phyloP scores from a whole-genome alignment of 64 coral and sea anemone species.

The Catalaphyllia jardinei region DNA sequence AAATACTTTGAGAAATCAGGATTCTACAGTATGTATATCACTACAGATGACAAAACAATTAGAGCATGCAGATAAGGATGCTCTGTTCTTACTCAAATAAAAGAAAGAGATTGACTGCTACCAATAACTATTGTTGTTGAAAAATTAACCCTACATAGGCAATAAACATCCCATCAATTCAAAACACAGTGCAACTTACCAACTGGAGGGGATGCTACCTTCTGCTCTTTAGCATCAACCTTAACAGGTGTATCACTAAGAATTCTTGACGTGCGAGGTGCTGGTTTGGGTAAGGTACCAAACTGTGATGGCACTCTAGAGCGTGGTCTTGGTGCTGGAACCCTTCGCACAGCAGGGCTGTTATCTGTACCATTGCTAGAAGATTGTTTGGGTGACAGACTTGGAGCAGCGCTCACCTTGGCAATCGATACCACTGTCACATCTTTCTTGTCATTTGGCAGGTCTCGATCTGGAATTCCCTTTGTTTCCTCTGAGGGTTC shows the following conservation, averaged over 20 bases:
- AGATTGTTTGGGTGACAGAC: not conserved
- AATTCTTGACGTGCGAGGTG: constrained; percentile 39
- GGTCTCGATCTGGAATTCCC: constrained; percentile 11
- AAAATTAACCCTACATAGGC: too few species aligned
- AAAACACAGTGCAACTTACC: constrained; percentile 4
- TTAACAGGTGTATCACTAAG: not conserved
- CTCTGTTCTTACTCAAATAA: too few species aligned
- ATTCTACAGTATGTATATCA: too few species aligned
- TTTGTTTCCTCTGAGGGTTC: constrained; percentile 20
- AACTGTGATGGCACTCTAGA: constrained; percentile 50
- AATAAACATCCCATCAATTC: too few species aligned
- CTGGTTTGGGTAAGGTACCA: constrained; percentile 44
- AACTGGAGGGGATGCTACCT: not conserved
- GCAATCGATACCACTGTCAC: not conserved
- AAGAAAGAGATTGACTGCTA: too few species aligned
- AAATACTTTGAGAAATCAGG: too few species aligned
- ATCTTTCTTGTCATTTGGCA: constrained; percentile 40
- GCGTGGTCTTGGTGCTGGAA: constrained; percentile 55
- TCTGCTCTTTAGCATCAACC: constrained; percentile 3
- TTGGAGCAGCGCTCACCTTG: not conserved
- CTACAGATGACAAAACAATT: too few species aligned
- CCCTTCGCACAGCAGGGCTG: not conserved
- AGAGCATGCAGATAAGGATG: too few species aligned
- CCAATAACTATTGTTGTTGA: too few species aligned
- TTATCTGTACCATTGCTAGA: not conserved